Evolutionary conservation across 2,888 invertebrate species (phyloP).

Genomic region (Cataglyphis rosenhaueri): DNA sequence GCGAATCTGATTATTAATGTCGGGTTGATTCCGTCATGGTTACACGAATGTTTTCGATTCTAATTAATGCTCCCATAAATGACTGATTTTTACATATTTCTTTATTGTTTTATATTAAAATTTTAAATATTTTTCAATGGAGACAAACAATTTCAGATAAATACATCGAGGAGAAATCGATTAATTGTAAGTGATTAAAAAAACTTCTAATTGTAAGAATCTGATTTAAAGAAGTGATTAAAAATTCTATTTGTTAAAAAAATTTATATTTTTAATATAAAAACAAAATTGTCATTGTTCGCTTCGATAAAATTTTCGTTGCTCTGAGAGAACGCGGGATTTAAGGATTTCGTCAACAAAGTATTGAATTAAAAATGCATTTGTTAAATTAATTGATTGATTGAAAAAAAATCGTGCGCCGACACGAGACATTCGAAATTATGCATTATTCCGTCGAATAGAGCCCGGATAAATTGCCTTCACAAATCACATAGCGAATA

Average conservation of each 20-base stretch:
- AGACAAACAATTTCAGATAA: neutral
- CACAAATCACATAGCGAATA: constrained; percentile 13
- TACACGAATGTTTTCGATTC: neutral
- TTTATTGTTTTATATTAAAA: neutral
- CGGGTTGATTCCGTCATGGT: neutral
- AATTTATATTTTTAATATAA: neutral
- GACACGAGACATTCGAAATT: constrained; percentile 9
- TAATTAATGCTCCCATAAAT: neutral
- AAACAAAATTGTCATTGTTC: neutral
- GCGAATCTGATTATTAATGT: constrained; percentile 20
- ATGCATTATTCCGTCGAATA: constrained; percentile 1
- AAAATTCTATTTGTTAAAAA: neutral
- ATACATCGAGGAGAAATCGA: neutral
- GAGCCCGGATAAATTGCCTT: neutral
- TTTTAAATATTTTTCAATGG: neutral
- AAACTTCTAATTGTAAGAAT: neutral
- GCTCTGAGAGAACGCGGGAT: neutral
- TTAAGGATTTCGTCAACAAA: constrained; percentile 13
- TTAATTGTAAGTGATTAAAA: neutral
- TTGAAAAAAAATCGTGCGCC: constrained; percentile 4
- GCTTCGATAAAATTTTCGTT: neutral
- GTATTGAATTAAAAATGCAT: neutral
- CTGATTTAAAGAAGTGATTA: neutral
- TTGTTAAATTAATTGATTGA: constrained; percentile 6
- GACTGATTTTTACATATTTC: neutral